Percentiles rank a stretch among this genome's conserved stretches.
These are phyloP conservation scores for Entomyzon cyanotis DNA, from an alignment of 2,113 vertebrate species.

Conservation along the genomic window DNA sequence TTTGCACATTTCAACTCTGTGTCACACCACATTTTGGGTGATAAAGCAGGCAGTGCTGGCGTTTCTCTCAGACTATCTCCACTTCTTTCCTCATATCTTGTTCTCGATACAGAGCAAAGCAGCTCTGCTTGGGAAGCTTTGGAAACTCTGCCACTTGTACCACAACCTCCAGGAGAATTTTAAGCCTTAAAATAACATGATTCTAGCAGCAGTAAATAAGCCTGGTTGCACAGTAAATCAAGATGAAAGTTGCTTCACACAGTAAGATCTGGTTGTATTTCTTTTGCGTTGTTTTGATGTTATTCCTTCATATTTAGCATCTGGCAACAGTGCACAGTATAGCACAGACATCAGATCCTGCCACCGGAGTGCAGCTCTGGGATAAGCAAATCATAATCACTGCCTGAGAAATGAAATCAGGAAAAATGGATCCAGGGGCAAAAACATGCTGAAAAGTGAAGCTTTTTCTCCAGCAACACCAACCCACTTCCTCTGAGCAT, in stretches of 20 bases:
- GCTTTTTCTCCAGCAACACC: background rate
- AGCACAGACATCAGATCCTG: background rate
- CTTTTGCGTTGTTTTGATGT: background rate
- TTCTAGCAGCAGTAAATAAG: background rate
- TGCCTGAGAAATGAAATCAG: background rate
- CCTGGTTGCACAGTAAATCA: background rate
- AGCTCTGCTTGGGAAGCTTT: background rate
- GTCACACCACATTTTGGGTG: background rate
- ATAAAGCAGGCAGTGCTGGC: background rate
- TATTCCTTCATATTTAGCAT: background rate
- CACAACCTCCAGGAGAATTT: background rate
- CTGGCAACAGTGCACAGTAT: background rate
- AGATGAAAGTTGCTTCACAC: background rate
- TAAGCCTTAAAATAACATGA: background rate
- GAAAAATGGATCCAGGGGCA: background rate
- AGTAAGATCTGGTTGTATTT: background rate
- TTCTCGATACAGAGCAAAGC: background rate
- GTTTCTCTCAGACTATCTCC: background rate
- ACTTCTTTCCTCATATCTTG: background rate
- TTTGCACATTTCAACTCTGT: background rate
- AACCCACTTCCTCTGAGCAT: background rate
- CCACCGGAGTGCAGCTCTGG: background rate
- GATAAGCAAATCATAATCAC: background rate
- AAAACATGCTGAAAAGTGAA: background rate
- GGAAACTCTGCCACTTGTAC: background rate